Evolutionary conservation across 2,888 invertebrate species (phyloP).

Genomic region (Teleiodes luculella): DNA sequence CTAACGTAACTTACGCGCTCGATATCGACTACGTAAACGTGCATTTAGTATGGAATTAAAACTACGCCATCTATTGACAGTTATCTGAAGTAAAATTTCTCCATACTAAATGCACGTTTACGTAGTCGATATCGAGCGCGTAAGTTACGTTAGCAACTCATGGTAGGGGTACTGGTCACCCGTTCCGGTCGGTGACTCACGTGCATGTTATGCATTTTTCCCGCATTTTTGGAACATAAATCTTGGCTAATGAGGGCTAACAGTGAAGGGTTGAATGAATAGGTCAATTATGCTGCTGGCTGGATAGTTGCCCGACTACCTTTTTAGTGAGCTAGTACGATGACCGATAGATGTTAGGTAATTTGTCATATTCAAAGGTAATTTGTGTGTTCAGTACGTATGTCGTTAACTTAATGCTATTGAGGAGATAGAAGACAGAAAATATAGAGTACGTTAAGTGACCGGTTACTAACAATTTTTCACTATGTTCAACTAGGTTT

Average conservation of each 20-base stretch:
- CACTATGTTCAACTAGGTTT: too few relatives aligned
- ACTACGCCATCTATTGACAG: too few relatives aligned
- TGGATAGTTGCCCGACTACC: neutral
- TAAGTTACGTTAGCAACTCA: too few relatives aligned
- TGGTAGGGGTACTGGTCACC: too few relatives aligned
- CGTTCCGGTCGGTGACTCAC: slow-evolving; percentile 40
- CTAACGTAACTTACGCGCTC: too few relatives aligned
- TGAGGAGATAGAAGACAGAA: neutral
- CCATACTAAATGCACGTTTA: too few relatives aligned
- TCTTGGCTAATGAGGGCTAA: slow-evolving; percentile 21
- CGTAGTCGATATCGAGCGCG: too few relatives aligned
- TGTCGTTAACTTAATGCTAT: neutral
- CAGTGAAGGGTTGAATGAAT: slow-evolving; percentile 12
- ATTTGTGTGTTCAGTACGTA: neutral
- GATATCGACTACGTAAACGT: too few relatives aligned
- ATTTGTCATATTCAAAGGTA: slow-evolving; percentile 17
- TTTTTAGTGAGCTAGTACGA: slow-evolving; percentile 2
- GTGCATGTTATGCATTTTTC: slow-evolving; percentile 33
- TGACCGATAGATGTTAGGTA: neutral
- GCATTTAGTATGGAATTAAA: too few relatives aligned
- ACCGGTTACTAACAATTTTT: too few relatives aligned
- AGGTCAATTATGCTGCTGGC: slow-evolving; percentile 7
- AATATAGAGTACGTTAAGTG: too few relatives aligned
- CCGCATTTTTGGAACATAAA: slow-evolving; percentile 26
- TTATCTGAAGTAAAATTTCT: too few relatives aligned